Percentiles rank a stretch among this genome's conserved stretches.
These are phyloP conservation scores for Onychostoma macrolepis DNA, from an alignment of 2,113 vertebrate species.

Conservation along the genomic window DNA sequence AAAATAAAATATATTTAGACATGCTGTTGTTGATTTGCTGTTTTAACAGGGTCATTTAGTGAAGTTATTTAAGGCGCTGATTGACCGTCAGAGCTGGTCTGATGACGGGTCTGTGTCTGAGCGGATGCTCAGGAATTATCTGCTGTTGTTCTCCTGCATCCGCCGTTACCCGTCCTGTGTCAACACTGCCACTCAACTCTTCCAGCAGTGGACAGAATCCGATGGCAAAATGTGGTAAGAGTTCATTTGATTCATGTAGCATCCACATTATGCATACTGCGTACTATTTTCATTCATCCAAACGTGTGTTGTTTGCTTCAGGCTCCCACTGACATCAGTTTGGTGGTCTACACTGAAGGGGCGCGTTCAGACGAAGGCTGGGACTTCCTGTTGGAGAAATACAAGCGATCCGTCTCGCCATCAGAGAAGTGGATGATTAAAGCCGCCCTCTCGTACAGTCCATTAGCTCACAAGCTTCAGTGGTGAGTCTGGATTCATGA, in stretches of 20 bases:
- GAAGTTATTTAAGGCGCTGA: conserved; percentile 79
- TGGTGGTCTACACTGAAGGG: conserved; percentile 83
- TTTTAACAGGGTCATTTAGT: conserved; percentile 81
- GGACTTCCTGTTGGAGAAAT: conserved; percentile 87
- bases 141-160: conserved; percentile 81
- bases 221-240: conserved; percentile 81
- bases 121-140: conserved; percentile 78
- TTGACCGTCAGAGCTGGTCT: conserved; percentile 83
- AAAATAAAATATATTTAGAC: neutral
- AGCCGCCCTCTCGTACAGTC: conserved; percentile 75
- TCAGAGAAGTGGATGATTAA: conserved; percentile 79
- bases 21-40: neutral
- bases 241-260: neutral
- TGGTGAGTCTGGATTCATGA: conserved; percentile 69
- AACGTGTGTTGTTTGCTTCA: conserved; percentile 56
- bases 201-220: conserved; percentile 81
- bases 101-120: conserved; percentile 82
- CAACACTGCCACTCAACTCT: conserved; percentile 77
- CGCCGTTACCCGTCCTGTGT: conserved; percentile 81
- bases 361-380: conserved; percentile 81
- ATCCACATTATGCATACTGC: neutral
- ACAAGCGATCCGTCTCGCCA: conserved; percentile 73
- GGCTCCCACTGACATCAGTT: conserved; percentile 83
- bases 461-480: conserved; percentile 78
- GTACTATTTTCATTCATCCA: neutral